These are phyloP conservation scores for Capitulum mitella DNA, from an alignment of 2,888 invertebrate genomes.

Conservation along the genomic window DNA sequence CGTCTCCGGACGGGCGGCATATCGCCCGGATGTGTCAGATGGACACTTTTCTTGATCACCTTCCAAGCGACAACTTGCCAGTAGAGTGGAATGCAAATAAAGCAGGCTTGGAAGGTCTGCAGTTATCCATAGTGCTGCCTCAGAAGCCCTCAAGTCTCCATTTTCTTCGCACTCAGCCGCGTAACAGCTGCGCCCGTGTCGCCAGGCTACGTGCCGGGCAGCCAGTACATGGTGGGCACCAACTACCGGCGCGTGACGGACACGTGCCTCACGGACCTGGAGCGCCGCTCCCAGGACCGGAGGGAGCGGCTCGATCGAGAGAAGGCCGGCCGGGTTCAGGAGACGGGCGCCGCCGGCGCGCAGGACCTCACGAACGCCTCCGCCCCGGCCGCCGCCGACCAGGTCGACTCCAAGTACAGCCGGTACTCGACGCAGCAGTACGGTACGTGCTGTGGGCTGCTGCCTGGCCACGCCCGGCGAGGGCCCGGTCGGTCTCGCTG, in stretches of 20 bases:
- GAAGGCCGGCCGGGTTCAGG: slow-evolving; percentile 28
- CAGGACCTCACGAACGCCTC: neutral
- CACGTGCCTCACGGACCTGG: slow-evolving; percentile 32
- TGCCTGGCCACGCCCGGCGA: no score
- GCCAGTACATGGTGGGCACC: neutral
- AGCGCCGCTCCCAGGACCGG: slow-evolving; percentile 9
- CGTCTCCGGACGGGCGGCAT: no score
- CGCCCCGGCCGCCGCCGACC: neutral
- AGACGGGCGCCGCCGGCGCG: slow-evolving; percentile 28
- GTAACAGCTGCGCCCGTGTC: neutral
- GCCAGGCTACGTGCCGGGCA: neutral
- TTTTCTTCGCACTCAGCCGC: no score
- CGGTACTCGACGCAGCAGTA: neutral
- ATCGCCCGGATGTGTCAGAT: no score
- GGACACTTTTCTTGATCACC: no score
- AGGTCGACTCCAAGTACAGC: neutral
- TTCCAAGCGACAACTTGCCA: no score
- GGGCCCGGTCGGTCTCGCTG: no score
- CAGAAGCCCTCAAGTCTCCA: no score
- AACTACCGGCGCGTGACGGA: slow-evolving; percentile 30
- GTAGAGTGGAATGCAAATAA: no score
- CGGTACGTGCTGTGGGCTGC: no score
- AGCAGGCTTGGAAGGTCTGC: no score
- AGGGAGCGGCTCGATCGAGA: slow-evolving; percentile 31
- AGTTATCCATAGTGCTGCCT: no score